Conservation (phyloP, 1,140 invertebrate genomes). For the Brachionus asplanchnoidis region DNA sequence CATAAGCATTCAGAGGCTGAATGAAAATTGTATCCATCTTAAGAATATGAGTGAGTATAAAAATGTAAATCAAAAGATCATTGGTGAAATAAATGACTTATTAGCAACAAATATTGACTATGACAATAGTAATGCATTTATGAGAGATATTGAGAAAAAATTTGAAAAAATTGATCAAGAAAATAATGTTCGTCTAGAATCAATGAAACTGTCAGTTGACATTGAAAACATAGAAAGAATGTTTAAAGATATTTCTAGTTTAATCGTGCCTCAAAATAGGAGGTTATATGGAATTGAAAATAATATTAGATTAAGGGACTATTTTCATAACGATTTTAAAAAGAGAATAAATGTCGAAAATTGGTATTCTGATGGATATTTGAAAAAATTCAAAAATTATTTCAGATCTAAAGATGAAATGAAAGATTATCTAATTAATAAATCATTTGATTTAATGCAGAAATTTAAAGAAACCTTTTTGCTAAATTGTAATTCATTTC, state of each 20-base stretch:
- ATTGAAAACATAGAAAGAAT: not conserved
- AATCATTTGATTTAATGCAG: no score
- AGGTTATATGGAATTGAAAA: not conserved
- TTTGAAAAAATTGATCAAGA: not conserved
- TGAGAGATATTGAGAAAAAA: not conserved
- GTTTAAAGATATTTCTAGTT: not conserved
- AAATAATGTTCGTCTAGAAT: not conserved
- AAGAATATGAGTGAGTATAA: not conserved
- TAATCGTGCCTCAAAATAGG: not conserved
- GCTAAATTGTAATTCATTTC: no score
- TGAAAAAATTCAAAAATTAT: no score
- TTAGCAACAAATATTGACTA: not conserved
- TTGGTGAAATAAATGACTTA: not conserved
- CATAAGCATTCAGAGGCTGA: not conserved
- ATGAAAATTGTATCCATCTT: not conserved
- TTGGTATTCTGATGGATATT: not conserved
- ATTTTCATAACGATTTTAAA: not conserved
- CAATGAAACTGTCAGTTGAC: not conserved
- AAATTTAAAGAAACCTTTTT: no score
- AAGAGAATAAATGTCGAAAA: not conserved
- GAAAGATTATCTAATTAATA: no score
- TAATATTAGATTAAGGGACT: not conserved
- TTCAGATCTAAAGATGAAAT: no score
- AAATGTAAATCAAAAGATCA: not conserved
- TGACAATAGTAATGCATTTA: not conserved